A percentile compares a stretch with the other conserved stretches of the same genome.
Conservation (phyloP, 2,797 vertebrate genomes). For the Gymnothorax javanicus region DNA sequence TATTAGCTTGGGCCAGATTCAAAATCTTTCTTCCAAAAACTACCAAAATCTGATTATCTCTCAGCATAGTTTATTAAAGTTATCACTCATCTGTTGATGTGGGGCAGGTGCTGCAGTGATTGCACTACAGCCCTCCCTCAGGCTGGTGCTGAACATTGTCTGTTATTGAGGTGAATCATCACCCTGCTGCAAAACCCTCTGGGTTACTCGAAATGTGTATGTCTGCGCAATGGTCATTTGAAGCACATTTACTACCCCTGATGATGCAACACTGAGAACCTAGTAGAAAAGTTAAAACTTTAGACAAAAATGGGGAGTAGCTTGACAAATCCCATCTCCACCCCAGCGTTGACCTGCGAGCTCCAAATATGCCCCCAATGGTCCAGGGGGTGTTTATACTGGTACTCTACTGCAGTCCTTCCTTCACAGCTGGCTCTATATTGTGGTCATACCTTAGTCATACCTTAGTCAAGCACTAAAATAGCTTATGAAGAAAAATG, state of each 20-base stretch:
- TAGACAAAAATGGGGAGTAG: no score
- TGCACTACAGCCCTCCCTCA: neutral
- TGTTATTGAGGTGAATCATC: neutral
- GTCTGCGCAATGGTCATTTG: neutral
- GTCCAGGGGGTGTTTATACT: neutral
- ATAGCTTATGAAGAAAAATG: no score
- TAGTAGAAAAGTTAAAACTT: no score
- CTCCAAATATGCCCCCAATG: no score
- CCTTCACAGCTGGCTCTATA: neutral
- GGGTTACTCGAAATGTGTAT: neutral
- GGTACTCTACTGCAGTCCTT: neutral
- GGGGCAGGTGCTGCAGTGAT: neutral
- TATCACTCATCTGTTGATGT: conserved; percentile 1
- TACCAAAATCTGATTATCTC: neutral
- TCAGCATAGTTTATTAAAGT: neutral
- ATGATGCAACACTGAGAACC: no score
- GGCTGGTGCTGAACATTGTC: neutral
- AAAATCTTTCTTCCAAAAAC: neutral
- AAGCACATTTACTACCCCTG: no score
- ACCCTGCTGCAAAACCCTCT: neutral
- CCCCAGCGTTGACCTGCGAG: no score
- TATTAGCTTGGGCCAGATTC: neutral
- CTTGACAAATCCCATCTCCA: neutral
- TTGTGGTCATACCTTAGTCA: neutral
- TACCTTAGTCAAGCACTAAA: neutral